phyloP scores from a whole-genome alignment of 2,113 vertebrate genomes.

The Numenius arquata region DNA sequence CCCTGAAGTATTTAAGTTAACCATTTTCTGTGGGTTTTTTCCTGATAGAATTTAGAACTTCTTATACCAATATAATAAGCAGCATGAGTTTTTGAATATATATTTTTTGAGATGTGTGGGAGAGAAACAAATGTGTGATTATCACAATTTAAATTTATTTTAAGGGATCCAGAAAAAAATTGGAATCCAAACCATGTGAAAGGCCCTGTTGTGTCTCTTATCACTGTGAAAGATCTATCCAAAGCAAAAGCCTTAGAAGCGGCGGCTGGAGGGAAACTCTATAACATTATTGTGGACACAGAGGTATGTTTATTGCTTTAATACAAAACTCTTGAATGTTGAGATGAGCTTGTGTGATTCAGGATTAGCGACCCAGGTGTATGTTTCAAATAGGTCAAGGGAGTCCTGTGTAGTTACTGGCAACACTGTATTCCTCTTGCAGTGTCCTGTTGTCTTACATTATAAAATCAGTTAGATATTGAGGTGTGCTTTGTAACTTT shows the following conservation, averaged over 20 bases:
- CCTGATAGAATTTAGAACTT: neutral
- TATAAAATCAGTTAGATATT: neutral
- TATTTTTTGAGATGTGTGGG: neutral
- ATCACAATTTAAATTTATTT: neutral
- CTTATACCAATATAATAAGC: neutral
- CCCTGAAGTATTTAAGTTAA: neutral
- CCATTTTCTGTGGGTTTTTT: neutral
- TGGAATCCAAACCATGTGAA: constrained; percentile 87
- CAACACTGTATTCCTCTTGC: neutral
- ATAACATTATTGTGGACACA: constrained; percentile 92
- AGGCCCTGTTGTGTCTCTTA: constrained; percentile 85
- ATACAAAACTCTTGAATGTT: neutral
- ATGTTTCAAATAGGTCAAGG: neutral
- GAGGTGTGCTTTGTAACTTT: neutral
- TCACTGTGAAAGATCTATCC: constrained; percentile 82
- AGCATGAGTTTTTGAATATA: neutral
- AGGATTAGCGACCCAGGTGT: accelerated
- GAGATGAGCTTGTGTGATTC: accelerated
- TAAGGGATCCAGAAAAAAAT: constrained; percentile 86
- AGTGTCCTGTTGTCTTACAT: neutral
- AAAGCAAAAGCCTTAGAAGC: constrained; percentile 89
- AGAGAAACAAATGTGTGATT: neutral
- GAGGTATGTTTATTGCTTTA: constrained; percentile 77
- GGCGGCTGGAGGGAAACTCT: constrained; percentile 89
- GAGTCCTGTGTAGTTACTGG: neutral